phyloP scores from a whole-genome alignment of 2,888 invertebrate species.

The Pachymerium ferrugineum region DNA sequence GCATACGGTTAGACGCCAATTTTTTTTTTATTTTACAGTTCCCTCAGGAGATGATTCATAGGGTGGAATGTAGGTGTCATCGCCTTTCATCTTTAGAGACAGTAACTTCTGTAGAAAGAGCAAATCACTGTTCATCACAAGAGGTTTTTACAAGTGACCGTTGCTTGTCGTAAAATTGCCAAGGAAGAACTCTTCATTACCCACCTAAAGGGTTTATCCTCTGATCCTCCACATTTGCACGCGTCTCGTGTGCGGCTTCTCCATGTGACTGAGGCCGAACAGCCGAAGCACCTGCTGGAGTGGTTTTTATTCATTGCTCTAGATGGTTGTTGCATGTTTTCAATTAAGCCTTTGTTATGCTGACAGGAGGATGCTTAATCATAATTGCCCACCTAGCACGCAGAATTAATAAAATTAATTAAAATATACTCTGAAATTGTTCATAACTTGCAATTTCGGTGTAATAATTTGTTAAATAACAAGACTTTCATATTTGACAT shows the following conservation, averaged over 20 bases:
- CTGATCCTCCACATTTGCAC: constrained; percentile 22
- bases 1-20: too few species aligned
- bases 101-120: background rate
- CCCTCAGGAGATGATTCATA: background rate
- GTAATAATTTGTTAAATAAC: too few species aligned
- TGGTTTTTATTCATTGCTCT: background rate
- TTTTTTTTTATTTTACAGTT: background rate
- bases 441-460: too few species aligned
- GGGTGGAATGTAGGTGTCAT: background rate
- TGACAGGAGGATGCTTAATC: background rate
- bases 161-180: constrained; percentile 19
- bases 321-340: constrained; percentile 16
- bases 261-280: background rate
- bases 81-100: background rate
- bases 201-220: constrained; percentile 22
- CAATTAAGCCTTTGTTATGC: background rate
- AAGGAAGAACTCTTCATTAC: constrained; percentile 19
- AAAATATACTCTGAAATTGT: too few species aligned
- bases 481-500: too few species aligned
- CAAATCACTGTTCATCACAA: constrained; percentile 19
- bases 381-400: constrained; percentile 3
- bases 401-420: background rate
- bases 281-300: background rate
- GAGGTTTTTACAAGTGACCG: constrained; percentile 27
- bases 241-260: background rate